phyloP scores from a whole-genome alignment of 2,113 vertebrate species.

The Fulica atra region DNA sequence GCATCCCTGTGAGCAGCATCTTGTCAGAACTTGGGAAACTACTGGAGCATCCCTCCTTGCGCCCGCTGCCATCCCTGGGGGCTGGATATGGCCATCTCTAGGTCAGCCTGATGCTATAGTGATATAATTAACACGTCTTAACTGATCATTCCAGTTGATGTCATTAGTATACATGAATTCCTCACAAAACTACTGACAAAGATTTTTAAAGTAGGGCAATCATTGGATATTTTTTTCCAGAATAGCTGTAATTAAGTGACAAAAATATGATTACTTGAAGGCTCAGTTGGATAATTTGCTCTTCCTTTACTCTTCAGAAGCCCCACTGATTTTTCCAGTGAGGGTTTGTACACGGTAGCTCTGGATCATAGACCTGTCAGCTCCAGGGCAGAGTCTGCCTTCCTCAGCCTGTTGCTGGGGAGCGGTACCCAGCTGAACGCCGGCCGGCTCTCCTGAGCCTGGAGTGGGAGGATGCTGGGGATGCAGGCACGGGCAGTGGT shows the following conservation, averaged over 20 bases:
- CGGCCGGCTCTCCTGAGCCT: too few relatives aligned
- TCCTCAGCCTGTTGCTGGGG: not conserved
- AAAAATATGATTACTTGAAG: not conserved
- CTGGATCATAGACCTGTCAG: rapidly evolving
- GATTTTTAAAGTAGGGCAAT: not conserved
- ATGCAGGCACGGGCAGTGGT: not conserved
- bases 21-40: not conserved
- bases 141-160: not conserved
- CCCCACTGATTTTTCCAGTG: not conserved
- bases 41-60: not conserved
- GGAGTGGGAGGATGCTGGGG: not conserved
- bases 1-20: too few relatives aligned
- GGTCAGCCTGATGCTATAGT: not conserved
- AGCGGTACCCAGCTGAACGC: not conserved
- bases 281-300: not conserved
- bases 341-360: not conserved
- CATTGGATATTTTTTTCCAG: not conserved
- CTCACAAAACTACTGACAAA: not conserved
- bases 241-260: not conserved
- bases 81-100: not conserved
- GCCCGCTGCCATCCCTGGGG: not conserved
- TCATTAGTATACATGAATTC: not conserved
- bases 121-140: not conserved
- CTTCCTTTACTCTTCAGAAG: not conserved
- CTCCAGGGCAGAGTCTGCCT: not conserved